Conservation (phyloP, 2,113 vertebrate genomes). For the Sprattus sprattus region DNA sequence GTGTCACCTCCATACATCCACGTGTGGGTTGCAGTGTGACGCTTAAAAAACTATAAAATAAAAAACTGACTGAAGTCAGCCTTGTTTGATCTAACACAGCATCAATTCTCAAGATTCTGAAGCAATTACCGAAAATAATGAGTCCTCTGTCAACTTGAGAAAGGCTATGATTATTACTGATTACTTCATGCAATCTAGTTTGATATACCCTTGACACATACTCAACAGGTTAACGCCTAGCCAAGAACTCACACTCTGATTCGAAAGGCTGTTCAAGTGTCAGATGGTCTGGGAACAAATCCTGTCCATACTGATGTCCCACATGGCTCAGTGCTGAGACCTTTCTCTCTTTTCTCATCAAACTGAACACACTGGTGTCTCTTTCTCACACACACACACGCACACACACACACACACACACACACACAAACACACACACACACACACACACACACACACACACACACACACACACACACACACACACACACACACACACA, state of each 20-base stretch:
- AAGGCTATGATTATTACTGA: neutral
- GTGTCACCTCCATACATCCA: too few relatives aligned
- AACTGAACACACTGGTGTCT: neutral
- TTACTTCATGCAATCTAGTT: neutral
- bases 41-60: too few relatives aligned
- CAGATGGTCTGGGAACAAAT: neutral
- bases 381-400: neutral
- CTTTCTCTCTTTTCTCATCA: neutral
- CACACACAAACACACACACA: neutral
- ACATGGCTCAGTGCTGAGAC: neutral
- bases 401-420: neutral
- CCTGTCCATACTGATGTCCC: neutral
- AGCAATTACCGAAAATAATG: neutral
- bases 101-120: neutral
- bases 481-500: conserved; percentile 28
- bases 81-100: too few relatives aligned
- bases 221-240: neutral
- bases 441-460: conserved; percentile 1
- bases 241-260: neutral
- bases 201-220: neutral
- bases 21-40: too few relatives aligned
- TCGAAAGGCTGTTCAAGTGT: neutral
- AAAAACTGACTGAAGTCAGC: too few relatives aligned
- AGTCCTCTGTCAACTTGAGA: neutral
- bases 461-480: conserved; percentile 19